phyloP scores from a whole-genome alignment of 2,888 invertebrate genomes.

The Parascotia fuliginaria region DNA sequence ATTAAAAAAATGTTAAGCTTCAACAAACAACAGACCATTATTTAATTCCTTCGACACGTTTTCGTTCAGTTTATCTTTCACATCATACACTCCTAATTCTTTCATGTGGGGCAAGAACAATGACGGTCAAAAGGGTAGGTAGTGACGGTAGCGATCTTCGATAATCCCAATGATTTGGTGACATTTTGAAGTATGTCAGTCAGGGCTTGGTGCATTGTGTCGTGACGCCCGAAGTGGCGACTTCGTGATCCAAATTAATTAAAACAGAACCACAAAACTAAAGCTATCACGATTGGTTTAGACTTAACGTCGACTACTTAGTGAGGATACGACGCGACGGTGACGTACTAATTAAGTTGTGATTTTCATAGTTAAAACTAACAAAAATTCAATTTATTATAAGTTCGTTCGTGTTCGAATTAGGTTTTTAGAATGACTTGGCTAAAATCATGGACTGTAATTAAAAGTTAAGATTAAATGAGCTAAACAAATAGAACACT shows the following conservation, averaged over 20 bases:
- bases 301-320: constrained; percentile 56
- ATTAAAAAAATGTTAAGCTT: constrained; percentile 2
- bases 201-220: constrained; percentile 70
- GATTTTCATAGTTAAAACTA: too few relatives aligned
- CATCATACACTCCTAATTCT: constrained; percentile 49
- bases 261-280: constrained; percentile 82
- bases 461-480: too few relatives aligned
- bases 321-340: constrained; percentile 69
- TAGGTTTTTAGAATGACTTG: too few relatives aligned
- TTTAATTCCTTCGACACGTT: constrained; percentile 47
- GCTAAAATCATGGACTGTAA: too few relatives aligned
- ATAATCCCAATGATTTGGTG: constrained; percentile 77
- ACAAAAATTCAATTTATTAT: too few relatives aligned
- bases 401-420: too few relatives aligned
- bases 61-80: constrained; percentile 36
- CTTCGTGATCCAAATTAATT: constrained; percentile 86
- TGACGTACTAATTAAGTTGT: constrained; percentile 24
- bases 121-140: constrained; percentile 50
- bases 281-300: constrained; percentile 77
- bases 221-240: constrained; percentile 84
- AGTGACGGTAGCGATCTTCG: constrained; percentile 60
- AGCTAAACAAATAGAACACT: too few relatives aligned
- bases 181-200: constrained; percentile 85
- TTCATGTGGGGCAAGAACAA: constrained; percentile 58
- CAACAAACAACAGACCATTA: constrained; percentile 24